Base-by-base conservation (phyloP, 2,113 vertebrate genomes). In the Chaenocephalus aceratus region DNA sequence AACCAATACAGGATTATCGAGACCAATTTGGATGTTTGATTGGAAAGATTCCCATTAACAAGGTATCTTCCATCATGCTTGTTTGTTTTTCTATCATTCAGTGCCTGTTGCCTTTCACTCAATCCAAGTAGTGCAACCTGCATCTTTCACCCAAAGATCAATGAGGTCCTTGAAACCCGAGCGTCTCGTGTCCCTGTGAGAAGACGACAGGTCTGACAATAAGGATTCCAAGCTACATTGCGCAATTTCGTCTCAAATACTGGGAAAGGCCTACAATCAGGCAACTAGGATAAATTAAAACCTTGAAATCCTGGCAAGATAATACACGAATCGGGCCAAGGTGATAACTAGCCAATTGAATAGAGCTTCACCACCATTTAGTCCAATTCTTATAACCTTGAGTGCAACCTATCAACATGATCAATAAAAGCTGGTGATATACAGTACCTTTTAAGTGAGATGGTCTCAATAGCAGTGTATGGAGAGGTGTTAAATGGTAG, bases 141-240 rank as follows among this genome's bases (percentile, higher is more conserved):
- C 30, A 68, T 65, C 51, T 51, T 53, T 77, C 56, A 81, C 72
- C 53, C n/a, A 12, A 5, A 59, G 63, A 84, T 76, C 74, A 79
- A 84, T 82, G 62, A 46, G 36, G 81, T 66, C 65, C 72, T 79
- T 79, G 75, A 84, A 82, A 81, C 13, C 36, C n/a, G 18, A 41
- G 54, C 34, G 65, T 51, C 26, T 26, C 2, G 26, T 26, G 26
- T 26, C 26, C 26, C 30, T 79, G 53, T 58, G 36, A 51, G 68
- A 66, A 61, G 30, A 67, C 18, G n/a, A 26, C 48, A 18, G 2
- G 15, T 48, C 63, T 72, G 69, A 81, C 45, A 61, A 26, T 52
- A 5, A n/a, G 2, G 34, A 66, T 30, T 79, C 45, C 56, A 46
- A 34, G 59, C 54, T 51, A 41, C 48, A 58, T 41, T n/a, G 51